A percentile compares a stretch with the other conserved stretches of the same genome.
These are phyloP conservation scores for Yasuhikotakia modesta DNA, from an alignment of 2,797 vertebrate species.

Conservation along the genomic window DNA sequence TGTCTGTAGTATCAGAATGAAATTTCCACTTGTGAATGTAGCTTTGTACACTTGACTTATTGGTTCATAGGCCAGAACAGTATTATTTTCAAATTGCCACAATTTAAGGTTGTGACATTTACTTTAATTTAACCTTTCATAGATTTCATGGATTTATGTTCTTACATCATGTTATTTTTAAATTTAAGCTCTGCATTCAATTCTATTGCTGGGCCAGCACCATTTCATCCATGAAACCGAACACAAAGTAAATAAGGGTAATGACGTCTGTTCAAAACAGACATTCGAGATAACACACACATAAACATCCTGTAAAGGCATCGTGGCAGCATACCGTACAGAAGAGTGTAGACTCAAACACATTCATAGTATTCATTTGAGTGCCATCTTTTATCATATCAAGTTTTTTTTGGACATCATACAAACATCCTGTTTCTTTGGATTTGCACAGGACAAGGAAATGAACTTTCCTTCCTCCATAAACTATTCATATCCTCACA, in stretches of 20 bases:
- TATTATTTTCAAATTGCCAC: not conserved
- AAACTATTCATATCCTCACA: constrained; percentile 47
- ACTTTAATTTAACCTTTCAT: not conserved
- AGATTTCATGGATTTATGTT: too few species aligned
- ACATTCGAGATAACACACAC: constrained; percentile 30
- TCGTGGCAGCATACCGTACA: constrained; percentile 44
- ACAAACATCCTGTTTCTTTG: constrained; percentile 77
- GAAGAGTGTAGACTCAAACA: constrained; percentile 16
- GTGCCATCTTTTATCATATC: constrained; percentile 46
- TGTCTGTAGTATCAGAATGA: too few species aligned
- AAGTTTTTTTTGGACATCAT: constrained; percentile 47
- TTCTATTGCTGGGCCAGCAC: not conserved
- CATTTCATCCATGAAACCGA: not conserved
- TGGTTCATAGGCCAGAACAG: too few species aligned
- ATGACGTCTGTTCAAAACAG: constrained; percentile 17
- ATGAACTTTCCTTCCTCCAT: constrained; percentile 74
- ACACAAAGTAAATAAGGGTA: not conserved
- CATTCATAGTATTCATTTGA: constrained; percentile 25
- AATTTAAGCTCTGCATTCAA: not conserved
- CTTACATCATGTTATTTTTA: too few species aligned
- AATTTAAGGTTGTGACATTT: not conserved
- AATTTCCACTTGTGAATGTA: too few species aligned
- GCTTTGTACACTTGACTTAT: too few species aligned
- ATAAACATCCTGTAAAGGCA: constrained; percentile 53
- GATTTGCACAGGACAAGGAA: constrained; percentile 67